Conservation (phyloP, 2,888 invertebrate genomes). For the Alitta virens region DNA sequence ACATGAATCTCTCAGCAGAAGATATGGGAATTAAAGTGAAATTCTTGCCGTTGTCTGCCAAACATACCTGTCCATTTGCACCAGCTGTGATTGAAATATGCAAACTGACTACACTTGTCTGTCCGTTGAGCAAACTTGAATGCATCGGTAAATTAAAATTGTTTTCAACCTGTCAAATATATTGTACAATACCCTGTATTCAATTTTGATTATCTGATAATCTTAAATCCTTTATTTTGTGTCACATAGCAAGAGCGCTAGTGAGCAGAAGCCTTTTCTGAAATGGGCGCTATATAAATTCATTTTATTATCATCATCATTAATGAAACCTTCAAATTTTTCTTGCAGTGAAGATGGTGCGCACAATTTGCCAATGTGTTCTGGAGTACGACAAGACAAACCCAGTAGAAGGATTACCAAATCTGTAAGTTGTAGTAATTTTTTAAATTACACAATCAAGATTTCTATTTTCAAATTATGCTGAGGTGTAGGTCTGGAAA, state of each 20-base stretch:
- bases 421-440: background rate
- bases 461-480: too few relatives aligned
- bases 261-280: too few relatives aligned
- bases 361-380: constrained; percentile 1
- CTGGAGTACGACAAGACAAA: background rate
- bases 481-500: too few relatives aligned
- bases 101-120: constrained; percentile 32
- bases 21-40: constrained; percentile 37
- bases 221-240: too few relatives aligned
- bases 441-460: too few relatives aligned
- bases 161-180: too few relatives aligned
- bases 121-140: constrained; percentile 47
- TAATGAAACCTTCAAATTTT: background rate
- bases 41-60: background rate
- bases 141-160: constrained; percentile 47
- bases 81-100: constrained; percentile 38
- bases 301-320: background rate
- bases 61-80: constrained; percentile 36
- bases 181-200: too few relatives aligned
- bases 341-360: background rate
- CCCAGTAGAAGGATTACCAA: background rate
- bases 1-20: constrained; percentile 28
- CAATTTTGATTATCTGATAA: too few relatives aligned
- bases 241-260: too few relatives aligned
- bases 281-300: too few relatives aligned